These are phyloP conservation scores for Cyprinodon variegatus DNA, from an alignment of 2,113 vertebrate species.

Conservation along the genomic window DNA sequence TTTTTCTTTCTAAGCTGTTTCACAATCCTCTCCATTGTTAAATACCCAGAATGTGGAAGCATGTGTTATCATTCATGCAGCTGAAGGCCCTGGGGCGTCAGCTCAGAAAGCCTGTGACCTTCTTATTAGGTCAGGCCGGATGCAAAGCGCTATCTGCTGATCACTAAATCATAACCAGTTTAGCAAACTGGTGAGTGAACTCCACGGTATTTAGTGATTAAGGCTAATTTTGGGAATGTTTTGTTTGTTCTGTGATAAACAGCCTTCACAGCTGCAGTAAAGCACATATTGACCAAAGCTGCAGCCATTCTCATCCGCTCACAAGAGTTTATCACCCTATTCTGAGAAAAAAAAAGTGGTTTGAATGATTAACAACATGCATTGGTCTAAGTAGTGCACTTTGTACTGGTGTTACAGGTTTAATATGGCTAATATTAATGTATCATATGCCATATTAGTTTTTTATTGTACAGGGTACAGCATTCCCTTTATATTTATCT, in stretches of 20 bases:
- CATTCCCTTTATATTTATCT: slow-evolving; percentile 40
- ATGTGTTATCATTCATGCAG: slow-evolving; percentile 53
- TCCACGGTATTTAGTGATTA: slow-evolving; percentile 18
- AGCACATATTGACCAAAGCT: slow-evolving; percentile 63
- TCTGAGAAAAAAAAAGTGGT: background rate
- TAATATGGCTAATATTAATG: slow-evolving; percentile 27
- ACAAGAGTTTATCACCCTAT: slow-evolving; percentile 5
- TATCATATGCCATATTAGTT: slow-evolving; percentile 32
- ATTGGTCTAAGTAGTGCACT: slow-evolving; percentile 36
- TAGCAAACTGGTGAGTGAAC: slow-evolving; percentile 25
- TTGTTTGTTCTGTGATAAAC: slow-evolving; percentile 36
- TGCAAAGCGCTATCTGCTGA: slow-evolving; percentile 53
- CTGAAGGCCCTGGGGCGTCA: background rate
- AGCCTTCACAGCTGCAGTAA: slow-evolving; percentile 30
- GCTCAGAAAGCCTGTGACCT: slow-evolving; percentile 58
- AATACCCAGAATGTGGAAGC: slow-evolving; percentile 28
- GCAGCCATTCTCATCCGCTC: slow-evolving; percentile 43
- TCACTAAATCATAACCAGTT: slow-evolving; percentile 60
- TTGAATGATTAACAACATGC: slow-evolving; percentile 12
- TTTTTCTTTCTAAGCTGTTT: slow-evolving; percentile 46
- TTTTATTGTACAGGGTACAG: slow-evolving; percentile 43
- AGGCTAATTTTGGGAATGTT: slow-evolving; percentile 21
- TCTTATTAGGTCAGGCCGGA: slow-evolving; percentile 58
- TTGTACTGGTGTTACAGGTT: slow-evolving; percentile 31
- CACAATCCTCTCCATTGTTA: slow-evolving; percentile 29